Base-by-base conservation (phyloP, 2,888 invertebrate genomes). In the Myopa tessellatipennis region DNA sequence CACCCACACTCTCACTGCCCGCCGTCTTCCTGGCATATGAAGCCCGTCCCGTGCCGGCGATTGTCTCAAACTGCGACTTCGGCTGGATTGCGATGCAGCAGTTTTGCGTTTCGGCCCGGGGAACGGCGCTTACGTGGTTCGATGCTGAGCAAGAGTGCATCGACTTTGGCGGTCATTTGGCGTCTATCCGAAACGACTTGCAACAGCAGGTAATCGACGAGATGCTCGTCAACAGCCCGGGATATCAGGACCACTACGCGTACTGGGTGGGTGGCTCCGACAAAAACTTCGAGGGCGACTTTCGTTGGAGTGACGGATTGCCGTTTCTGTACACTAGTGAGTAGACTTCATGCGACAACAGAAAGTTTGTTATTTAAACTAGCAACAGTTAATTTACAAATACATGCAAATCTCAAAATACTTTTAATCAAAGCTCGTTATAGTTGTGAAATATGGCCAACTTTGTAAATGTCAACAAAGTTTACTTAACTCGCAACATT, bases 251-350 rank as follows among this genome's bases (percentile, higher is more conserved):
- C 75, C 91, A 93, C 81, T 92, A 93, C 85, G 92, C 94, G 14
- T 94, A 94, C 89, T 96, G 95, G 95, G 93, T 95, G 65, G 95
- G 95, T 50, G 95, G 94, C 1, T 93, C 94, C 0, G 95, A 95
- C 85, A 91, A 92, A 81, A 91, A 91, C 65, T 93, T 93, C 83
- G 95, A 96, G 86, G 94, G 95, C 52, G 94, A 95, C 87, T 95
- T 94, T 89, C 92, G 93, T 76, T 96, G 95, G 95, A 92, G 93
- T 0, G 94, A 95, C 85, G 94, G 94, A 58, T 90, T 93, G 76
- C 92, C 93, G 14, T 94, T 95, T 88, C 92, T 92, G 60, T 95
- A 93, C 84, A 91, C 94, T 83, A 94, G 95, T 95, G 89, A 93
- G 94, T 65, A 18, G 14, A 12, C 52, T 52, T 52, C 52, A 8